Evolutionary conservation across 2,797 vertebrate genomes (phyloP), one percentile per base, ranked within the genome.

Genomic region (Harpagifer antarcticus): DNA sequence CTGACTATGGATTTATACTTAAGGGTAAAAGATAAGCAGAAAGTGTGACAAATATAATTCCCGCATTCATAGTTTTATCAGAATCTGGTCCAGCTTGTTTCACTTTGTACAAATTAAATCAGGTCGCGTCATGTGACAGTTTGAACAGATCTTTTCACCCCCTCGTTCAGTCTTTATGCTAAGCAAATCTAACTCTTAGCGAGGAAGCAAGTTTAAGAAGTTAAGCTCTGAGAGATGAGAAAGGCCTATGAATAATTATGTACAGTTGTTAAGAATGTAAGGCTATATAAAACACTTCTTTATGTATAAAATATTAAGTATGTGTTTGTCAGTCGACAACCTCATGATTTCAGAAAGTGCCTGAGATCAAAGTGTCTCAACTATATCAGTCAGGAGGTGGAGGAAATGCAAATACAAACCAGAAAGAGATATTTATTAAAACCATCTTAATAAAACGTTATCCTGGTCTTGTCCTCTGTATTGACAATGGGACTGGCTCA

Each of bases 341-440:
- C 75, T 86, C 72, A 74, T 88, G 85, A 91, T 83, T 87, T 90
- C 83, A 90, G 89, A 88, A 94, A 94, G 94, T 95, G 93, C 93
- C 93, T 95, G 89, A 92, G 83, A 90, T 88, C 76, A 72, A 69
- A 64, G 72, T 72, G 76, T 89, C 86, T 89, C 88, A 65, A 81
- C 71, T 61, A 84, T 79, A 81, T 59, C 55, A 53, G 13, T 74
- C 8, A 59, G 67, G 57, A 86, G 64, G 40, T 45, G 17, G 84
- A 68, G 45, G 9, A 64, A 61, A 68, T 15, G 60, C 42, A 79
- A 63, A 77, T 47, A 58, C 10, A 49, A 61, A 78, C 16, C 45
- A 44, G 62, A 50, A 57, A 59, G 19, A 42, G 42, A 33, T 70
- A 61, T 60, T 45, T 47, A 14, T 37, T 53, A 13, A 74, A 31